Conservation (phyloP, 2,113 vertebrate genomes). For the Dicrurus megarhynchus region DNA sequence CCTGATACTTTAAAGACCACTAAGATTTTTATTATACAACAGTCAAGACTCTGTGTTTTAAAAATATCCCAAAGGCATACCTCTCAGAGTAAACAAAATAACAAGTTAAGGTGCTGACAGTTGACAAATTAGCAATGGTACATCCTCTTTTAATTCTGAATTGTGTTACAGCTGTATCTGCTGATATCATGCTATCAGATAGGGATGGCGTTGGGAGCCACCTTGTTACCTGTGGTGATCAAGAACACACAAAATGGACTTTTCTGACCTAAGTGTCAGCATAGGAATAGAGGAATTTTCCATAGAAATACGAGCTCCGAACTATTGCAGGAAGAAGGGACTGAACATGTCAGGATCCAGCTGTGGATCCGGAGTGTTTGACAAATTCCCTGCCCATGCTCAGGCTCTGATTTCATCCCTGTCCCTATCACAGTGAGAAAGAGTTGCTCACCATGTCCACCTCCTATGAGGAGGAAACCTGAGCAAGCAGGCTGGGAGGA, state of each 20-base stretch:
- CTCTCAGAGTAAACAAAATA: background rate
- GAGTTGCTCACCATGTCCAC: background rate
- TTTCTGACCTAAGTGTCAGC: background rate
- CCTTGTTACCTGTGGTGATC: background rate
- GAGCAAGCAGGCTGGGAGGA: slow-evolving; percentile 13
- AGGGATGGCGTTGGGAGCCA: background rate
- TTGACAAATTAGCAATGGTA: background rate
- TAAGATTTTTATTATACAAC: background rate
- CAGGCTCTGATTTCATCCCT: background rate
- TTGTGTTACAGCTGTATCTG: background rate
- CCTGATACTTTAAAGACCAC: background rate
- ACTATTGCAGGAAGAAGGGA: background rate
- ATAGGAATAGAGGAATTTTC: background rate
- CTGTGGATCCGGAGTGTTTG: background rate
- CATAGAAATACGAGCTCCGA: background rate
- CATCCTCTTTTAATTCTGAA: background rate
- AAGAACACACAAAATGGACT: background rate
- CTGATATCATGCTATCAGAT: background rate
- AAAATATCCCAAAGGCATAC: background rate
- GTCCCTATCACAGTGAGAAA: background rate
- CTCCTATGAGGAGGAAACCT: background rate
- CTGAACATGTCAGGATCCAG: background rate
- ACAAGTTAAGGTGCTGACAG: background rate
- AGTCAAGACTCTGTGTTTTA: background rate
- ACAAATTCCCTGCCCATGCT: background rate